Base-by-base conservation (phyloP, 2,113 vertebrate species). In the Zingel zingel region DNA sequence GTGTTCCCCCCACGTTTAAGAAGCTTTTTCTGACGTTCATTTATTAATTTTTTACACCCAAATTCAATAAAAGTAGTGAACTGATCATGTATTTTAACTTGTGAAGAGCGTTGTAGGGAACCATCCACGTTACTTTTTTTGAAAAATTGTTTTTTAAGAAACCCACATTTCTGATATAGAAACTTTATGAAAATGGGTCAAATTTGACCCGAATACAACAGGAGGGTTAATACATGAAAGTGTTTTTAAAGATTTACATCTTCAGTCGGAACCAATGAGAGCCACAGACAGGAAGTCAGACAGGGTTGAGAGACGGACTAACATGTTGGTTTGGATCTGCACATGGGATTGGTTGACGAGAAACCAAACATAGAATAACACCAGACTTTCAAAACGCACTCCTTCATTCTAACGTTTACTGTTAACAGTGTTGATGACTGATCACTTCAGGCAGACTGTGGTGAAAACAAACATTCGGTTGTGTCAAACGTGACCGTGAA, bases 201-300 rank as follows among this genome's bases (percentile, higher is more conserved):
- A 1, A 33, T 5, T 5, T 33, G 30, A 33, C 5, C 30, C 4
- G 30, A 33, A 5, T 5, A 33, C 30, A 33, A 5, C 30, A 33
- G 30, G 5, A 33, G 0, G 5, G 5, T 2, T 33, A 33, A 33
- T 7, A 33, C 1, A 6, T 33, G 33, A 33, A 33, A 33, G 6
- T 1, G 33, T 33, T 33, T 33, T 33, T 6, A 61, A 61, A 36
- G 59, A 11, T 18, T 36, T 6, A 33, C 33, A 4, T 39, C 11
- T 13, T 63, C 33, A 39, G 9, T 10, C 12, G 19, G 33, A 39
- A 21, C 33, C 59, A 62, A 1, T 14, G 61, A 13, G 54, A 56
- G 54, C 21, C 67, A 53, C 66, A 54, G 68, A 43, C 68, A 18
- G 53, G 36, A 58, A 43, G 53, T 56, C 36, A 18, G 36, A 72